Conservation (phyloP, 1,140 invertebrate genomes). For the Caenorhabditis remanei region DNA sequence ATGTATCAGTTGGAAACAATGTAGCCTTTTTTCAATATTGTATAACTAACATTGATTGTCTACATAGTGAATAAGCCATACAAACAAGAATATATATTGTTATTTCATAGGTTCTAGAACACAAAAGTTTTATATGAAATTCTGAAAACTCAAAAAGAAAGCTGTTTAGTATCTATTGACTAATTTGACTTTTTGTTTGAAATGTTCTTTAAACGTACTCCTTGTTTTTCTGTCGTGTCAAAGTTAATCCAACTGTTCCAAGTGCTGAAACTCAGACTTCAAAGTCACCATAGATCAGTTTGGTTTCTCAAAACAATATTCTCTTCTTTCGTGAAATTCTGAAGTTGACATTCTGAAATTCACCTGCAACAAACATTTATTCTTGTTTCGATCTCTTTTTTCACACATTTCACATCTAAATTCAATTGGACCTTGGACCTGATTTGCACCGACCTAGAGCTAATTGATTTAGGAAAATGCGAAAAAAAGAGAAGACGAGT, state of each 20-base stretch:
- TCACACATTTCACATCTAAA: neutral
- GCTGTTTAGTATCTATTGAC: neutral
- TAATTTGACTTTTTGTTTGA: neutral
- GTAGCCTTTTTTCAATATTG: too few relatives aligned
- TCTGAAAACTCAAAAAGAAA: neutral
- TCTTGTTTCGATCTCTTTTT: neutral
- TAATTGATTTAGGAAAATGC: conserved; percentile 11
- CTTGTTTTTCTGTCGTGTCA: neutral
- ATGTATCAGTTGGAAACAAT: too few relatives aligned
- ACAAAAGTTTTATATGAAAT: too few relatives aligned
- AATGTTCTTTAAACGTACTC: neutral
- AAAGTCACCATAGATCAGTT: neutral
- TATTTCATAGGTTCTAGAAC: too few relatives aligned
- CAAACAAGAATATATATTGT: too few relatives aligned
- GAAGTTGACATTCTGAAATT: conserved; percentile 1
- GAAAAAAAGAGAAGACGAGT: conserved; percentile 29
- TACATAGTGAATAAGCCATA: too few relatives aligned
- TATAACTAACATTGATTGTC: too few relatives aligned
- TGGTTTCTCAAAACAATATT: neutral
- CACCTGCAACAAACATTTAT: conserved; percentile 14
- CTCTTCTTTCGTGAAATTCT: neutral
- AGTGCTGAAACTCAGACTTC: neutral
- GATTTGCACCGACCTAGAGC: conserved; percentile 22
- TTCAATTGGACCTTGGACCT: conserved; percentile 9
- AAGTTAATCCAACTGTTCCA: neutral